phyloP scores from a whole-genome alignment of 2,113 vertebrate species.

The Oreamnos americanus region DNA sequence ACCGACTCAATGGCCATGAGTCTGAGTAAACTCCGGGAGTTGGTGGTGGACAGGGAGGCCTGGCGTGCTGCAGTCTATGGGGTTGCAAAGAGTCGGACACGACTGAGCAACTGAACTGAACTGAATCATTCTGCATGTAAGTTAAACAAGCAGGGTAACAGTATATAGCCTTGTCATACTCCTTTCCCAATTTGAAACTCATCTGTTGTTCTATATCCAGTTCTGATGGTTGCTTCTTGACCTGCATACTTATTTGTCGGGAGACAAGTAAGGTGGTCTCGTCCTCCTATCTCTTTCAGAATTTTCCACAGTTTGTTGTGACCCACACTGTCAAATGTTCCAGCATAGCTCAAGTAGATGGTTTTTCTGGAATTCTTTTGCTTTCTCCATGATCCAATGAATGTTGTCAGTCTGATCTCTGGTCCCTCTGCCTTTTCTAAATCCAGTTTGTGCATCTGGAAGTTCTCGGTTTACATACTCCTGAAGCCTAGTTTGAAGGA shows the following conservation, averaged over 20 bases:
- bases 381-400: not conserved
- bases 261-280: not conserved
- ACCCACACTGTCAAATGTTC: not conserved
- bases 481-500: not conserved
- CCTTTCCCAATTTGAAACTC: not conserved
- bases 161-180: not conserved
- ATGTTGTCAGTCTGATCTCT: not conserved
- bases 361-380: not conserved
- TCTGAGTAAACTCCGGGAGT: not conserved
- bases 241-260: not conserved
- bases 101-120: not conserved
- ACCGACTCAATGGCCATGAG: not conserved
- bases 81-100: fast-evolving
- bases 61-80: not conserved
- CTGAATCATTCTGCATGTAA: not conserved
- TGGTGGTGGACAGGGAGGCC: not conserved
- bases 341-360: not conserved
- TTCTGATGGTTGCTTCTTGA: not conserved
- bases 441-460: not conserved
- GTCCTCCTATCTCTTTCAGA: not conserved
- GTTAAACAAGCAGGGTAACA: not conserved
- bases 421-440: not conserved
- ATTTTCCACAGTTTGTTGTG: not conserved
- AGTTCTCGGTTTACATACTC: not conserved
- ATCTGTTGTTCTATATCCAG: not conserved